A percentile compares a stretch with the other conserved stretches of the same genome.
These are phyloP conservation scores for Sarcophilus harrisii DNA, from an alignment of 2,797 vertebrate species.

Conservation along the genomic window DNA sequence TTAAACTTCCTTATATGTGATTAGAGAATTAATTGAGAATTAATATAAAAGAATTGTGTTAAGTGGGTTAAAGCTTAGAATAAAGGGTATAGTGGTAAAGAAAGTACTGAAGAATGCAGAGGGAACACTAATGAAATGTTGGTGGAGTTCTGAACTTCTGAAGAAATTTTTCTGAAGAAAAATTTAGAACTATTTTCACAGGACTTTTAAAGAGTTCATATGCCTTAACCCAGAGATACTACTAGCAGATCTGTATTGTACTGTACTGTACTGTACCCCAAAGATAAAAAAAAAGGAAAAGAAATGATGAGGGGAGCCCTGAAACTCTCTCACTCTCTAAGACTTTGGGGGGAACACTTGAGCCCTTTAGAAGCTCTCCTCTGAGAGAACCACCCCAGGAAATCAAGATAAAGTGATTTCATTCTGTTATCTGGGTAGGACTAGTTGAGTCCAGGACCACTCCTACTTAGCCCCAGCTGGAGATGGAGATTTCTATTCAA, in stretches of 20 bases:
- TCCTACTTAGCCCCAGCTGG: too few species aligned
- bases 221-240: neutral
- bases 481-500: too few species aligned
- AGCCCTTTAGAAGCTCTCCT: too few species aligned
- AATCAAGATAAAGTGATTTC: too few species aligned
- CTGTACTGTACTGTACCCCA: too few species aligned
- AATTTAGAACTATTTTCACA: neutral
- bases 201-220: neutral
- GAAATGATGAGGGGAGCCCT: neutral
- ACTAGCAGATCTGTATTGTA: too few species aligned
- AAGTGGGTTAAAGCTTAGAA: neutral
- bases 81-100: too few species aligned
- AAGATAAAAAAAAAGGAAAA: neutral
- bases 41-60: neutral
- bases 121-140: neutral
- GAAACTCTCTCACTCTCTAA: too few species aligned
- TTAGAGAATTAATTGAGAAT: neutral
- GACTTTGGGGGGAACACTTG: too few species aligned
- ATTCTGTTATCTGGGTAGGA: too few species aligned
- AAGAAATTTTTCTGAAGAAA: neutral
- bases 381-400: too few species aligned
- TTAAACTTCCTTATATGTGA: neutral
- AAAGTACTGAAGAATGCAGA: neutral
- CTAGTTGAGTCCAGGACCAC: too few species aligned
- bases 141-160: neutral